A percentile compares a stretch with the other conserved stretches of the same genome.
Conservation (phyloP, 2,113 vertebrate genomes). For the Sus scrofa region DNA sequence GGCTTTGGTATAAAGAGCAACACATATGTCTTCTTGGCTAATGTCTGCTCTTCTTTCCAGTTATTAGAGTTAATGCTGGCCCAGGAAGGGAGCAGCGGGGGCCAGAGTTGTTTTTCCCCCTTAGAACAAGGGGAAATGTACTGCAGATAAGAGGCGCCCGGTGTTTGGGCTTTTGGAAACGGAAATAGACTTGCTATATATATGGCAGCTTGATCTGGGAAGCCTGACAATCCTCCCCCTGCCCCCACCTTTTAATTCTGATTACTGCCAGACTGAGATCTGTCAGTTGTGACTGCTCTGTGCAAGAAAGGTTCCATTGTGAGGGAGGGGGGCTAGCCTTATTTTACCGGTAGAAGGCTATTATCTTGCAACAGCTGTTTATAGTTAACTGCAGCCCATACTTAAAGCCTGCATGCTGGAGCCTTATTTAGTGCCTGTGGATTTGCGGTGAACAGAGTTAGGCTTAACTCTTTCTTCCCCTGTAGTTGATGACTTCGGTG, state of each 20-base stretch:
- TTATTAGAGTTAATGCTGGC: neutral
- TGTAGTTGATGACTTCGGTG: neutral
- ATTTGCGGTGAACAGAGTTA: conserved; percentile 64
- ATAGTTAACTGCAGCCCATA: conserved; percentile 88
- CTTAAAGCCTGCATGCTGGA: conserved; percentile 84
- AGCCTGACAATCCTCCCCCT: conserved; percentile 62
- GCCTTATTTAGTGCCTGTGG: conserved; percentile 86
- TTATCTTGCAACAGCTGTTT: conserved; percentile 91
- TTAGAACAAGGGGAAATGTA: conserved; percentile 44
- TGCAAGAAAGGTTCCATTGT: conserved; percentile 86
- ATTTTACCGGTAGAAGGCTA: conserved; percentile 83
- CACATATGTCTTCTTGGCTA: conserved; percentile 45
- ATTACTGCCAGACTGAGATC: conserved; percentile 84
- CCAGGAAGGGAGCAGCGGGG: conserved; percentile 27
- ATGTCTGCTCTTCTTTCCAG: conserved; percentile 37
- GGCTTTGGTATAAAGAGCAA: neutral
- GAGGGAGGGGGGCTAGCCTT: conserved; percentile 76
- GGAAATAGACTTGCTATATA: conserved; percentile 84
- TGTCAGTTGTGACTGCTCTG: conserved; percentile 61
- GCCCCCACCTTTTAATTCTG: conserved; percentile 78
- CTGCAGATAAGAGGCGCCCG: conserved; percentile 78
- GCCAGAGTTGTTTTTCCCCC: neutral
- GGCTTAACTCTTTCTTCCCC: conserved; percentile 81
- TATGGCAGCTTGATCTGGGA: conserved; percentile 82
- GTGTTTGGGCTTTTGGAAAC: conserved; percentile 84